phyloP scores from a whole-genome alignment of 2,797 vertebrate species.

The Helicolenus hilgendorfi region DNA sequence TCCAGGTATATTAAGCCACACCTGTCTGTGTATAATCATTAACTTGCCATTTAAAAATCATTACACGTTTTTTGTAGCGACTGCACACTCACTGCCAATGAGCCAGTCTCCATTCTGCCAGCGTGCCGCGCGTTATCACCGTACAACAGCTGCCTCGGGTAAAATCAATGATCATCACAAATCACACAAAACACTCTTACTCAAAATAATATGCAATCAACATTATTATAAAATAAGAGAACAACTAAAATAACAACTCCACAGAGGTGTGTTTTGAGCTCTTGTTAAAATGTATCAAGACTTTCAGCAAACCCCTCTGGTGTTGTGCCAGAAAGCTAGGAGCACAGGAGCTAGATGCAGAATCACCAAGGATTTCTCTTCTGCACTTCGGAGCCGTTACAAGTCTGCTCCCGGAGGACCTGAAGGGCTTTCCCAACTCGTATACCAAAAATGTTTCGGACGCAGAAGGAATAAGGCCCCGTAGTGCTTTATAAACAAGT shows the following conservation, averaged over 20 bases:
- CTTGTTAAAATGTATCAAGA: not conserved
- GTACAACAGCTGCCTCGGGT: not conserved
- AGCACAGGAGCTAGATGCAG: conserved; percentile 11
- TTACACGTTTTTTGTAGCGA: not conserved
- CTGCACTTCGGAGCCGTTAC: conserved; percentile 14
- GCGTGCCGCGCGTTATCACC: not conserved
- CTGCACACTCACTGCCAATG: not conserved
- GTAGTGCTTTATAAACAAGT: not conserved
- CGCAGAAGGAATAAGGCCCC: not conserved
- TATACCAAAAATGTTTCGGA: not conserved
- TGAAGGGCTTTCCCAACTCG: conserved; percentile 13
- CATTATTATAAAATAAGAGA: not conserved
- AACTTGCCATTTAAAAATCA: conserved; percentile 35
- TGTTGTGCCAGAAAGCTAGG: not conserved
- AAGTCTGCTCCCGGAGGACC: conserved; percentile 15
- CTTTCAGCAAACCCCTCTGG: not conserved
- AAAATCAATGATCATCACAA: not conserved
- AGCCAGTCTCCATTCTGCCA: not conserved
- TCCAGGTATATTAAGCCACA: conserved; percentile 33
- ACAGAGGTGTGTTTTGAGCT: not conserved
- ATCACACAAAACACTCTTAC: not conserved
- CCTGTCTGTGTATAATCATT: conserved; percentile 31
- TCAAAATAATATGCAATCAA: not conserved
- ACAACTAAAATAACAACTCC: not conserved
- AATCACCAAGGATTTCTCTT: not conserved